Evolutionary conservation across 2,113 vertebrate genomes (phyloP), one percentile per base, ranked within the genome.

Genomic region (Ptilonorhynchus violaceus): DNA sequence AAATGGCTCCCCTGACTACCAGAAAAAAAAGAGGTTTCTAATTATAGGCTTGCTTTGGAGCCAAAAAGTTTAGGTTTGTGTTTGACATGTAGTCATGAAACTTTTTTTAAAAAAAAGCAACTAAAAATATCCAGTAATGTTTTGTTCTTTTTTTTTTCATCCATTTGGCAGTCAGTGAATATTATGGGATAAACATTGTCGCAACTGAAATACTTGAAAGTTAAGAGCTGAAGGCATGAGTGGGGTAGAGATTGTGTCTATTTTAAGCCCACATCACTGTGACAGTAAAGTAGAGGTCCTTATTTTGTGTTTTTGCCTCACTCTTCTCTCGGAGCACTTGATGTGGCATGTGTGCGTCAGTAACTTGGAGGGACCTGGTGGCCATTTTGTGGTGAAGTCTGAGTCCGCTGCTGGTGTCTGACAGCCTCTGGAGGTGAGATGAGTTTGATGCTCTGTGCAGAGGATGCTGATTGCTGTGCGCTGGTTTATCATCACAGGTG

Each of bases 51-150:
- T 60, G 44, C 13, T 96, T 82, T 91, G 52, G 94, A 92, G 91
- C 84, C 88, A 86, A 55, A 59, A 97, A 75, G 92, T 93, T 97
- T 97, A 83, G 46, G 83, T 89, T 97, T 97, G 83, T 82, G 56
- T 97, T 98, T 98, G 96, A 96, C 52, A 28, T 93, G 92, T 89
- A 92, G 67, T 97, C 58, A 41, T 93, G 93, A 96, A 96, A 93
- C 92, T 94, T 97, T 68, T 11, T 93, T 31, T 2, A 9, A 78
- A 77, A 95, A 95, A 95, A 75, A 21, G 7, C 23, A 39, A 68
- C 97, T 98, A 97, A 97, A 98, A 96, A 96, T 96, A 97, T 16
- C 94, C 77, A 90, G 37, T 95, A 85, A 79, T 88, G 62, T 88
- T 77, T 21, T 93, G 83, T 23, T 27, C 7, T 52, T 31, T n/a